Conservation (phyloP, 2,113 vertebrate species). For the Vombatus ursinus region DNA sequence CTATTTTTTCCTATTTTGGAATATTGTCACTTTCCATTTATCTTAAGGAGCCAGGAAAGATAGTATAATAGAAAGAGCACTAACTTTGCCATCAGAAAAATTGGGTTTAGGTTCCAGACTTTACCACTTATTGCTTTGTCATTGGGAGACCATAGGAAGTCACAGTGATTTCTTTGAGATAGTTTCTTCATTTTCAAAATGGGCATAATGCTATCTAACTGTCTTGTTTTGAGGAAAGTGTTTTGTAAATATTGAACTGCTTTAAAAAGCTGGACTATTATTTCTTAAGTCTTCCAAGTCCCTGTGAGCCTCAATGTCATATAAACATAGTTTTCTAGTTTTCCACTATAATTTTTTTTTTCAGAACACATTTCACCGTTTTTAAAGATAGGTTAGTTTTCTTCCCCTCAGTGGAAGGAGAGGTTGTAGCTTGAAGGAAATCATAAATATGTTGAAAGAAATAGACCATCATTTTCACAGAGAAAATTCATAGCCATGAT, state of each 20-base stretch:
- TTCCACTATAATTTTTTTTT: too few species aligned
- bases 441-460: neutral
- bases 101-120: neutral
- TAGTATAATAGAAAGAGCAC: neutral
- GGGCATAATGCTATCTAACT: neutral
- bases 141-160: neutral
- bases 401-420: neutral
- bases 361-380: neutral
- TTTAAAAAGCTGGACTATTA: neutral
- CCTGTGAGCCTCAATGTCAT: neutral
- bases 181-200: neutral
- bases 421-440: neutral
- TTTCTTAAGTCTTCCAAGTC: neutral
- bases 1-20: neutral
- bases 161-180: neutral
- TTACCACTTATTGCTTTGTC: neutral
- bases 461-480: too few species aligned
- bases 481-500: neutral
- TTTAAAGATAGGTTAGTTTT: neutral
- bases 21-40: neutral
- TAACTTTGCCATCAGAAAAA: neutral
- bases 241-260: neutral
- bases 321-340: neutral
- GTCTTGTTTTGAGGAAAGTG: neutral
- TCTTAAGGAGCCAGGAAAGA: neutral